A percentile compares a stretch with the other conserved stretches of the same genome.
These are phyloP conservation scores for Alsophila aescularia DNA, from an alignment of 2,888 invertebrate genomes.

Conservation along the genomic window DNA sequence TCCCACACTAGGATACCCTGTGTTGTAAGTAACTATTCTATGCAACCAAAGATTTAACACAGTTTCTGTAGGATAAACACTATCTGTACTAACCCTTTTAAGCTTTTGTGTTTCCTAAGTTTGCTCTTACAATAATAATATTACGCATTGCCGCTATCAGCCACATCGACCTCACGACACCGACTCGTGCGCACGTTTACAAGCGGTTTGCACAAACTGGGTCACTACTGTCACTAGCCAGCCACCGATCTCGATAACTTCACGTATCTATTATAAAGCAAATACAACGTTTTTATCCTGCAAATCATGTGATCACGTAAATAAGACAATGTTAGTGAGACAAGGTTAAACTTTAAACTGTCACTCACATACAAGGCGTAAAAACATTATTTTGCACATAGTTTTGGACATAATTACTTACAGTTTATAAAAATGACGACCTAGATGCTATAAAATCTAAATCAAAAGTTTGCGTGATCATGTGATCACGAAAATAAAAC, in stretches of 20 bases:
- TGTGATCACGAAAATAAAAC: too few relatives aligned
- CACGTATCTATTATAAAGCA: constrained; percentile 3
- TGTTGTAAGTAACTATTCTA: too few relatives aligned
- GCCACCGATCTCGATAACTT: constrained; percentile 18
- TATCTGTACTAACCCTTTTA: not conserved
- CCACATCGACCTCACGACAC: constrained; percentile 23
- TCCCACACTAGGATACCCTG: too few relatives aligned
- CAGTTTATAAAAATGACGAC: too few relatives aligned
- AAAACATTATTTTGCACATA: too few relatives aligned
- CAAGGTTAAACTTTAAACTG: constrained; percentile 10
- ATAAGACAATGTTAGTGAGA: constrained; percentile 17
- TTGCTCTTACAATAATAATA: not conserved
- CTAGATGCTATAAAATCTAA: too few relatives aligned
- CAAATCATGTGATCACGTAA: constrained; percentile 16
- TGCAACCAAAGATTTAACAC: too few relatives aligned
- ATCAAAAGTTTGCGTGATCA: too few relatives aligned
- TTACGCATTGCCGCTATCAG: constrained; percentile 4
- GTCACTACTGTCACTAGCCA: constrained; percentile 4
- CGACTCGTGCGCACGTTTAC: constrained; percentile 21
- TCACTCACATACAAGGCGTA: too few relatives aligned
- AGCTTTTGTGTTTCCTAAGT: not conserved
- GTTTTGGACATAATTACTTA: too few relatives aligned
- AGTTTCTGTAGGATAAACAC: not conserved
- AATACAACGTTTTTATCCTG: constrained; percentile 12
- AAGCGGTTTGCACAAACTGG: constrained; percentile 15